Evolutionary conservation across 2,113 vertebrate species (phyloP).

Genomic region (Oxygymnocypris stewartii): DNA sequence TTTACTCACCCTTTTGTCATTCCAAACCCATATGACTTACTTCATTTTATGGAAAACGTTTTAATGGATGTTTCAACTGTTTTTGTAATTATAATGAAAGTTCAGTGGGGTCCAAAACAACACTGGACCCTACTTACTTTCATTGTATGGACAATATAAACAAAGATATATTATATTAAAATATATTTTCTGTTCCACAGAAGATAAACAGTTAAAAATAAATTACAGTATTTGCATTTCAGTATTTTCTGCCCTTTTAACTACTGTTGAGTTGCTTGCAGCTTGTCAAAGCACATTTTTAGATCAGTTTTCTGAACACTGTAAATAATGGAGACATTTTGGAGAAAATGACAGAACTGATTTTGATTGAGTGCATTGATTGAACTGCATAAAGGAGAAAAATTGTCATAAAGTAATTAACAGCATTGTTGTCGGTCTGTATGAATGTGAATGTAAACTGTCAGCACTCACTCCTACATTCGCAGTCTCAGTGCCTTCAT

Average conservation of each 20-base stretch:
- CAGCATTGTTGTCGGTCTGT: slow-evolving; percentile 20
- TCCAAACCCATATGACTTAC: background rate
- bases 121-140: background rate
- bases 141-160: background rate
- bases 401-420: slow-evolving; percentile 39
- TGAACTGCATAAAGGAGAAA: slow-evolving; percentile 14
- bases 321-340: slow-evolving; percentile 22
- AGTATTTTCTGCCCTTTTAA: background rate
- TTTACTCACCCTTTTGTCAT: background rate
- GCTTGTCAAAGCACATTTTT: background rate
- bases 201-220: background rate
- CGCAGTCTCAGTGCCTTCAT: slow-evolving; percentile 15
- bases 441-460: slow-evolving; percentile 38
- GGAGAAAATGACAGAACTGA: background rate
- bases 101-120: background rate
- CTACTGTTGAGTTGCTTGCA: background rate
- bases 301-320: background rate
- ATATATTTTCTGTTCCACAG: background rate
- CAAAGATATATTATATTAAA: background rate
- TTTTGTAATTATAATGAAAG: background rate
- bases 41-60: background rate
- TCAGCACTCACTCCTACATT: slow-evolving; percentile 28
- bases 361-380: slow-evolving; percentile 36
- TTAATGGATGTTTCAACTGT: background rate
- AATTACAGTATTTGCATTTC: background rate